Percentiles rank a stretch among this genome's conserved stretches.
These are phyloP conservation scores for Agrilus cyanescens DNA, from an alignment of 2,888 invertebrate species.

Conservation along the genomic window DNA sequence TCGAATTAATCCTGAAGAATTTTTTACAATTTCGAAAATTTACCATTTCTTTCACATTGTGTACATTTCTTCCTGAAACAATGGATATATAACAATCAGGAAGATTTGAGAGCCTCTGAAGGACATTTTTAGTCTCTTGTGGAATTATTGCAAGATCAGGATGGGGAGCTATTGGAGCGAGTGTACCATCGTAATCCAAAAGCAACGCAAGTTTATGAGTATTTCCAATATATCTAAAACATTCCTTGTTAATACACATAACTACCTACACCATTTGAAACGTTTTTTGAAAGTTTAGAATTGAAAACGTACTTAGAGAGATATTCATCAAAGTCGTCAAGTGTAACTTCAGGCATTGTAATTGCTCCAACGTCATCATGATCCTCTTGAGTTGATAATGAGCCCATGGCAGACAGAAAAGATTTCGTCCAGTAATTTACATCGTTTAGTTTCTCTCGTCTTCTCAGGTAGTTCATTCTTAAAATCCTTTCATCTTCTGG, in stretches of 20 bases:
- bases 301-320: conserved; percentile 58
- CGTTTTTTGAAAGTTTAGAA: background rate
- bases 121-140: conserved; percentile 70
- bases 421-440: conserved; percentile 83
- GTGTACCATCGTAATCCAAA: conserved; percentile 79
- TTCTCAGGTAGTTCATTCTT: conserved; percentile 73
- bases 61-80: conserved; percentile 75
- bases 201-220: conserved; percentile 74
- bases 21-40: conserved; percentile 18
- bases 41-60: conserved; percentile 81
- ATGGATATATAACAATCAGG: conserved; percentile 80
- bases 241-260: conserved; percentile 5
- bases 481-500: conserved; percentile 78
- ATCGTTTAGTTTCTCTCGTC: conserved; percentile 71
- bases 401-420: conserved; percentile 79
- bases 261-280: background rate
- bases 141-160: conserved; percentile 81
- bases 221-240: conserved; percentile 67
- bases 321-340: conserved; percentile 85
- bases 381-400: conserved; percentile 56
- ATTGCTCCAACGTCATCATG: conserved; percentile 74
- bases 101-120: conserved; percentile 71
- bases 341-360: conserved; percentile 79
- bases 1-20: background rate
- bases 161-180: conserved; percentile 81